These are phyloP conservation scores for Tuberolachnus salignus DNA, from an alignment of 2,888 invertebrate species.

Conservation along the genomic window DNA sequence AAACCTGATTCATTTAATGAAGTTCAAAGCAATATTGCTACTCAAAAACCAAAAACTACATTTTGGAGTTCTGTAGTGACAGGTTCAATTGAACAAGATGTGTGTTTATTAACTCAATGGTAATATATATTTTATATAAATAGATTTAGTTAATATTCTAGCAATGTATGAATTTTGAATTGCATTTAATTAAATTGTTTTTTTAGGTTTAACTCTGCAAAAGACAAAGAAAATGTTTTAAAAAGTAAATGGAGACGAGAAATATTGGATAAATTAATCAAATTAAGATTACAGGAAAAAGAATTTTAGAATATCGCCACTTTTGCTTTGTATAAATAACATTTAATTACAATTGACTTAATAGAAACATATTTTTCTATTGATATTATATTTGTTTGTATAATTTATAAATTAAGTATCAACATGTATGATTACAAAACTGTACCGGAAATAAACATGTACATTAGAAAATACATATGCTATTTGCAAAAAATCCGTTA, in stretches of 20 bases:
- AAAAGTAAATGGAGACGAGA: conserved; percentile 39
- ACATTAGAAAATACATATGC: too few relatives aligned
- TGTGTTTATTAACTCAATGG: conserved; percentile 80
- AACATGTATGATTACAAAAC: too few relatives aligned
- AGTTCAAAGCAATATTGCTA: conserved; percentile 74
- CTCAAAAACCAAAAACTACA: conserved; percentile 72
- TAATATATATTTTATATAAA: conserved; percentile 60
- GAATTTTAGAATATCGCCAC: conserved; percentile 1
- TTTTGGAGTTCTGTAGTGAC: conserved; percentile 82
- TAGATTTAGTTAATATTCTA: background rate
- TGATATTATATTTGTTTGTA: background rate
- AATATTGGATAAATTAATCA: conserved; percentile 33
- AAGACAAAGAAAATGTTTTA: conserved; percentile 22
- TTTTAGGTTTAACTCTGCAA: conserved; percentile 14
- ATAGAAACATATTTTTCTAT: background rate
- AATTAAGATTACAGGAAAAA: conserved; percentile 32
- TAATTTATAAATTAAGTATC: too few relatives aligned
- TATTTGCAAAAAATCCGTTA: too few relatives aligned
- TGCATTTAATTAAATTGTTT: background rate
- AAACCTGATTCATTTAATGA: conserved; percentile 73
- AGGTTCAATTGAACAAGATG: conserved; percentile 79
- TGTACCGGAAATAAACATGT: too few relatives aligned
- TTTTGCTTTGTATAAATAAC: background rate
- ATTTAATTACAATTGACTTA: background rate
- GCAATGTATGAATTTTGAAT: background rate